Evolutionary conservation across 1,140 invertebrate genomes (phyloP).

Genomic region (Ylistrum balloti): DNA sequence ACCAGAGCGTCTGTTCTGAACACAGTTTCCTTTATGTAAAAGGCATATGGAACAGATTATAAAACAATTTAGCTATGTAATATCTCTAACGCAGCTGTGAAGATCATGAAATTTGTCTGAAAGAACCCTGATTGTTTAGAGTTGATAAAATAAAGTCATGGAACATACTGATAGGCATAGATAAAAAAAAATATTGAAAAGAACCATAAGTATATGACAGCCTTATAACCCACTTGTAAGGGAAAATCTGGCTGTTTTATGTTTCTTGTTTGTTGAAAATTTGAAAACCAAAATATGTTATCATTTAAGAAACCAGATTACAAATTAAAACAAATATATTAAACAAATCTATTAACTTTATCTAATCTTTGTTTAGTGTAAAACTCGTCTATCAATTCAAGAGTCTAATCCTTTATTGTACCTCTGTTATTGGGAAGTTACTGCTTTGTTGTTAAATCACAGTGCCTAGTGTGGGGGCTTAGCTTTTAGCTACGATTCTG

Average conservation of each 20-base stretch:
- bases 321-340: background rate
- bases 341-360: background rate
- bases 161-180: background rate
- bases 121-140: background rate
- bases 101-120: slow-evolving; percentile 17
- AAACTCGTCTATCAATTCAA: background rate
- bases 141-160: background rate
- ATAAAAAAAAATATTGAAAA: slow-evolving; percentile 8
- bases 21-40: background rate
- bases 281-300: background rate
- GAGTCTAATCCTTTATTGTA: background rate
- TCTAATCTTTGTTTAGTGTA: slow-evolving; percentile 9
- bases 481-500: background rate
- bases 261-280: background rate
- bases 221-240: slow-evolving; percentile 1
- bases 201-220: background rate
- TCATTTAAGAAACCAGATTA: background rate
- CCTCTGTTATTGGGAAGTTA: too few relatives aligned
- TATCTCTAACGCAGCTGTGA: slow-evolving; percentile 16
- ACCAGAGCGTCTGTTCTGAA: background rate
- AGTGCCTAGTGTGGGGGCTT: too few relatives aligned
- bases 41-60: background rate
- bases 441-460: too few relatives aligned
- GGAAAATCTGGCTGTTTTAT: background rate
- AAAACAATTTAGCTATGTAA: background rate